Evolutionary conservation across 2,113 vertebrate genomes (phyloP).

Genomic region (Mormyrus lacerda): DNA sequence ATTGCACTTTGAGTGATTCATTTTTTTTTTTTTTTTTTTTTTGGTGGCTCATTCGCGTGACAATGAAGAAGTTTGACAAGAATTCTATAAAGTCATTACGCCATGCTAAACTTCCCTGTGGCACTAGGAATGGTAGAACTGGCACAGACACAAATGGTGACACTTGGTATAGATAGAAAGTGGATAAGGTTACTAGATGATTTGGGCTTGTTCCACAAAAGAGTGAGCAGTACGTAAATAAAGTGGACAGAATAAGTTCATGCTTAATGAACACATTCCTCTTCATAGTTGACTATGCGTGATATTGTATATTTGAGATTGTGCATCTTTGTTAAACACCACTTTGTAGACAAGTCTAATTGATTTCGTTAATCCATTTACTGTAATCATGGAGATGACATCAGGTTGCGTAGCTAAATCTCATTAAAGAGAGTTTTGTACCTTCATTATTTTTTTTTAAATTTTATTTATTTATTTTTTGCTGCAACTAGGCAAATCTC

Average conservation of each 20-base stretch:
- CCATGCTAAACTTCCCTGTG: neutral
- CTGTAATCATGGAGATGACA: neutral
- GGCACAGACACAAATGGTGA: too few species aligned
- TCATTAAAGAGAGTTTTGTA: neutral
- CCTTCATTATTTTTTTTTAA: neutral
- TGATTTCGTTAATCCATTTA: conserved; percentile 34
- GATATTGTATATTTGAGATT: conserved; percentile 14
- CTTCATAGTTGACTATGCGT: neutral
- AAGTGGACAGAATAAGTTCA: conserved; percentile 12
- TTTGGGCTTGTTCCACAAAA: conserved; percentile 10
- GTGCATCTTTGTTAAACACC: neutral
- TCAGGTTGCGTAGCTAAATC: neutral
- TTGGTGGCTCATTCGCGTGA: neutral
- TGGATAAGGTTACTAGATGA: neutral
- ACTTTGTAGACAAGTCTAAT: conserved; percentile 1
- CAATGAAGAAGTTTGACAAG: neutral
- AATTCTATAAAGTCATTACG: neutral
- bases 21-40: neutral
- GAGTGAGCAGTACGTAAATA: conserved; percentile 29
- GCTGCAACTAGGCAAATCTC: neutral
- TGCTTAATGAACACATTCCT: neutral
- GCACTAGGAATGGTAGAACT: neutral
- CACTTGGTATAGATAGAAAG: conserved; percentile 12
- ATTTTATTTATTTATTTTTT: neutral
- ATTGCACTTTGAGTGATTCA: neutral